Evolutionary conservation across 2,113 vertebrate species (phyloP).

Genomic region (Turnix velox): DNA sequence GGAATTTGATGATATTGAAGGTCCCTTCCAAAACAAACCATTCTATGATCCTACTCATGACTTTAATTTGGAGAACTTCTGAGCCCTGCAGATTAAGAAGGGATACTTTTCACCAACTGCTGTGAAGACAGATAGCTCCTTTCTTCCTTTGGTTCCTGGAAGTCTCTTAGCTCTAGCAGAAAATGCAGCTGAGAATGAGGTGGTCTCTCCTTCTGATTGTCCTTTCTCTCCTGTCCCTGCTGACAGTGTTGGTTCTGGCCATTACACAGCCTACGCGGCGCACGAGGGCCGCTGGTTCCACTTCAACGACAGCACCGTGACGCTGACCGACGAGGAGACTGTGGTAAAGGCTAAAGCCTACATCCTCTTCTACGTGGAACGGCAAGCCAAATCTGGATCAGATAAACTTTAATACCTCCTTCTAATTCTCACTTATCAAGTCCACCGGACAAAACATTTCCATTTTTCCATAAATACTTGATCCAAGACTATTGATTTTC

Average conservation of each 20-base stretch:
- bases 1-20: no score
- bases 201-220: background rate
- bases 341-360: slow-evolving; percentile 96
- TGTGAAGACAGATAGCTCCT: background rate
- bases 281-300: slow-evolving; percentile 94
- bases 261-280: slow-evolving; percentile 92
- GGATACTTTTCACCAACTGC: background rate
- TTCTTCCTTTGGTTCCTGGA: background rate
- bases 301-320: slow-evolving; percentile 98
- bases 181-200: background rate
- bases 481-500: slow-evolving; percentile 78
- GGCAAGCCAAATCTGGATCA: slow-evolving; percentile 71
- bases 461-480: slow-evolving; percentile 78
- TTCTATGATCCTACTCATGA: no score
- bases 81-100: background rate
- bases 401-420: slow-evolving; percentile 80
- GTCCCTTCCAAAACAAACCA: no score
- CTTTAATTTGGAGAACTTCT: background rate
- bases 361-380: slow-evolving; percentile 94
- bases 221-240: background rate
- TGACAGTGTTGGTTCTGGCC: slow-evolving; percentile 90
- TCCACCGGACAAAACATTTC: slow-evolving; percentile 73
- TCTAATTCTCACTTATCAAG: slow-evolving; percentile 57
- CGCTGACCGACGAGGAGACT: slow-evolving; percentile 87
- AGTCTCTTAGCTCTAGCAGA: background rate